These are phyloP conservation scores for Ptilorrhoa leucosticta DNA, from an alignment of 2,113 vertebrate genomes.

Conservation along the genomic window DNA sequence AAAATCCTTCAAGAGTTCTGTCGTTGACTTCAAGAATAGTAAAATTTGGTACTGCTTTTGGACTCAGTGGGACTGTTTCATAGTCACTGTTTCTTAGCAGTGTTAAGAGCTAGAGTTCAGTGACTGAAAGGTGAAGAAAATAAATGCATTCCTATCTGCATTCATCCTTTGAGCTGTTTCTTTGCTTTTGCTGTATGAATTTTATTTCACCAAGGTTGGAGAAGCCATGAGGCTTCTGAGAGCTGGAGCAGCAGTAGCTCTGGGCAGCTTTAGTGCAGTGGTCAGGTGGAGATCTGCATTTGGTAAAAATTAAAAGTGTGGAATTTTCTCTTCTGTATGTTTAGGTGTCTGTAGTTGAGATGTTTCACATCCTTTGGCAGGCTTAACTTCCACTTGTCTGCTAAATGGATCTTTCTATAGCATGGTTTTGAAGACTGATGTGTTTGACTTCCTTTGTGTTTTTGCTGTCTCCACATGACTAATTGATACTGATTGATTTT, in stretches of 20 bases:
- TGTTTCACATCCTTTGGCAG: neutral
- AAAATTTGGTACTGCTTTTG: neutral
- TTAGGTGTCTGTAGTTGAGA: neutral
- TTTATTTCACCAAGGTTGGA: neutral
- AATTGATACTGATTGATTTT: neutral
- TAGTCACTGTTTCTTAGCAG: neutral
- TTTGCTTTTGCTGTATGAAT: neutral
- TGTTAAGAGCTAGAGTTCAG: neutral
- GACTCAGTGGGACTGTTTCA: neutral
- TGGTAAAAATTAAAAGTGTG: neutral
- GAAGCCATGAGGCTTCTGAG: neutral
- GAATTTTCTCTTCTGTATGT: neutral
- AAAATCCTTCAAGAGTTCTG: neutral
- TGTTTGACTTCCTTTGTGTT: neutral
- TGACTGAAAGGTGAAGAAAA: neutral
- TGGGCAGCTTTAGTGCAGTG: neutral
- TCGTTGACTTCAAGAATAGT: neutral
- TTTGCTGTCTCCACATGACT: neutral
- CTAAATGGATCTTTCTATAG: neutral
- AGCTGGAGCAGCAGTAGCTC: neutral
- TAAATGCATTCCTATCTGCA: neutral
- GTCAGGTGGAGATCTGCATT: neutral
- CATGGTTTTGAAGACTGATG: neutral
- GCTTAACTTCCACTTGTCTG: neutral
- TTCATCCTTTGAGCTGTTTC: neutral